Conservation (phyloP, 2,888 invertebrate genomes). For the Oasisia sp. region DNA sequence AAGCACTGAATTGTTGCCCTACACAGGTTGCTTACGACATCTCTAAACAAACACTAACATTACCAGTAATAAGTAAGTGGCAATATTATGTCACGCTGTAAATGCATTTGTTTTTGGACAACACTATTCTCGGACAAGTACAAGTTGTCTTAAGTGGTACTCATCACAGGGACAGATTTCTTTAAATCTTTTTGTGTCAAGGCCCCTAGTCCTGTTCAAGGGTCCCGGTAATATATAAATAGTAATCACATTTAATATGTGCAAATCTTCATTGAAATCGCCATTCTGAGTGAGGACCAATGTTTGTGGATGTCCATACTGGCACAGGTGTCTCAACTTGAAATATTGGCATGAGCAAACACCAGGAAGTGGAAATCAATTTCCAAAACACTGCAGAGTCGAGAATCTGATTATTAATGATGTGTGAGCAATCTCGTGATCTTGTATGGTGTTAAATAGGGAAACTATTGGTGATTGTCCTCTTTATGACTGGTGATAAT, state of each 20-base stretch:
- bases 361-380: neutral
- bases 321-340: neutral
- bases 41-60: no score
- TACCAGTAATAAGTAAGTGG: neutral
- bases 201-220: neutral
- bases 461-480: neutral
- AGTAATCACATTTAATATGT: neutral
- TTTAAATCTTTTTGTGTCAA: neutral
- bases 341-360: neutral
- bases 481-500: no score
- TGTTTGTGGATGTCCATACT: neutral
- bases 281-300: neutral
- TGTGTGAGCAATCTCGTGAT: neutral
- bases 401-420: neutral
- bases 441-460: neutral
- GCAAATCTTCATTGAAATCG: neutral
- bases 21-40: no score
- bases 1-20: neutral
- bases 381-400: neutral
- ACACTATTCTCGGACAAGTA: neutral
- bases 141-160: neutral
- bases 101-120: neutral
- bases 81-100: neutral
- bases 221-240: neutral
- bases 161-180: neutral